Conservation (phyloP, 2,888 invertebrate genomes). For the Punctoribates punctum region DNA sequence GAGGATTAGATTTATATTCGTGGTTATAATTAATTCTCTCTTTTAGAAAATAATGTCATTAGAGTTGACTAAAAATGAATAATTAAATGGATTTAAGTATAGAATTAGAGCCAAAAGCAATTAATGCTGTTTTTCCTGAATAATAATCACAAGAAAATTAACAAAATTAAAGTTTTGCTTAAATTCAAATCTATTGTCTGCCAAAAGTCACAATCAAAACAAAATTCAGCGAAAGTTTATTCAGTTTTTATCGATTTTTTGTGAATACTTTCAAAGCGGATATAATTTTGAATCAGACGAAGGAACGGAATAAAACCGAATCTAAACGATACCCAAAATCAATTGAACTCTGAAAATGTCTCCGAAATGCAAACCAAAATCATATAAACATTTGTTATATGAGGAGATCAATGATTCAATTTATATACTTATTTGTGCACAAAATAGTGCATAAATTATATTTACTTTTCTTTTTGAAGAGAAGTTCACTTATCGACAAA, state of each 20-base stretch:
- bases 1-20: too few species aligned
- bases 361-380: too few species aligned
- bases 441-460: background rate
- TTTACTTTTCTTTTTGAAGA: background rate
- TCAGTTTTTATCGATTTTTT: too few species aligned
- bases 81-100: conserved; percentile 4
- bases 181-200: too few species aligned
- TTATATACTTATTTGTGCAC: background rate
- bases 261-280: too few species aligned
- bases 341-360: too few species aligned
- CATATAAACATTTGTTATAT: background rate
- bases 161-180: too few species aligned
- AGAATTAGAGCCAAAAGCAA: background rate
- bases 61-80: background rate
- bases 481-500: background rate
- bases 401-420: conserved; percentile 7
- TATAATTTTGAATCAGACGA: too few species aligned
- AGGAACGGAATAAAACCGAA: too few species aligned
- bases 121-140: background rate
- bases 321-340: too few species aligned
- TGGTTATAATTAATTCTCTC: background rate
- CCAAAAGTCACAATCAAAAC: too few species aligned
- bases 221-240: too few species aligned
- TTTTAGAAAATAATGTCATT: background rate
- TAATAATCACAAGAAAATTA: background rate